Base-by-base conservation (phyloP, 2,797 vertebrate genomes). In the Fringilla coelebs region DNA sequence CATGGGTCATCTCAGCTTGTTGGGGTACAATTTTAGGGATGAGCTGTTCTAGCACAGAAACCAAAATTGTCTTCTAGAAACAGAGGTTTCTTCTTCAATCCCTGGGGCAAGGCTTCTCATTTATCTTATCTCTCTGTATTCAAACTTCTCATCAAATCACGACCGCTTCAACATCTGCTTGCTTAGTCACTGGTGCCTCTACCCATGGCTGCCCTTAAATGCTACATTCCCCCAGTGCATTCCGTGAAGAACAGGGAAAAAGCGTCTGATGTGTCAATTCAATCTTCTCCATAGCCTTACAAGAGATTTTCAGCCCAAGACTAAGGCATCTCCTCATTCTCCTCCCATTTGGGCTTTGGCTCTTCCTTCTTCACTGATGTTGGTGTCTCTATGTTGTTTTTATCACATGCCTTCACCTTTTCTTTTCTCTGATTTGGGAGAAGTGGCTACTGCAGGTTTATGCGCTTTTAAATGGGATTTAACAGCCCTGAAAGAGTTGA, bases 371-470 rank as follows among this genome's bases (percentile, higher is more conserved):
- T 36, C 60, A 36, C 10, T 4, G 15, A 18, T 3, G 2, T 21
- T 41, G 11, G 12, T 34, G 15, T 29, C 15, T 34, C 25, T 43
- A 2, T 10, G 15, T 40, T 49, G 29, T 15, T 43, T 6, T 52
- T 9, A 31, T 31, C 74, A 52, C 0, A 4, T 24, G 48, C 25
- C 48, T 62, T 77, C 10, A 24, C 16, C 15, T 52, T 77, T 52
- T 16, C 6, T 31, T 54, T 52, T 17, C 19, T 52, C 32, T 52
- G 26, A 31, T 25, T 54, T 0, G 0, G 17, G 17, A 45, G 13
- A 19, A 31, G 12, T 36, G 16, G 6, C 0, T n/a, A 0, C 5
- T 16, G 0, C 60, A 52, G 13, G 10, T 31, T 65, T 45, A 25
- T 25, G 32, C 65, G 40, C 20, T 77, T 54, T 25, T 10, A 65